Percentiles rank a stretch among this genome's conserved stretches.
phyloP scores from a whole-genome alignment of 2,888 invertebrate species.

The Andrena hattorfiana region DNA sequence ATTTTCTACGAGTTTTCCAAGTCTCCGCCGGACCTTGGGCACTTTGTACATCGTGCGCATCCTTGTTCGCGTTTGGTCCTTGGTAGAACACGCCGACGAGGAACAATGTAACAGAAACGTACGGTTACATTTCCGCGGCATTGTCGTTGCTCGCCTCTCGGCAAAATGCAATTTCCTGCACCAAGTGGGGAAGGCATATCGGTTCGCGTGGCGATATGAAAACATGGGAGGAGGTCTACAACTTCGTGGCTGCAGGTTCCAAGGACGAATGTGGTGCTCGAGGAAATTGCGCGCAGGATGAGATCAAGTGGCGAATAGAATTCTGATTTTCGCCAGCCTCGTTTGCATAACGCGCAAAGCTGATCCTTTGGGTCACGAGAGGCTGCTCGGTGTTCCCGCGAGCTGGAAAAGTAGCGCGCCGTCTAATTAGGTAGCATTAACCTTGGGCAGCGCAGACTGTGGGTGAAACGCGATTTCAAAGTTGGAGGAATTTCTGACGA shows the following conservation, averaged over 20 bases:
- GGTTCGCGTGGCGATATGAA: not conserved
- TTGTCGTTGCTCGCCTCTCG: not conserved
- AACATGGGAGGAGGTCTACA: not conserved
- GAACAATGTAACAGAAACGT: not conserved
- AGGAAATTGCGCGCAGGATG: conserved; percentile 8
- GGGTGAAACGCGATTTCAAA: no score
- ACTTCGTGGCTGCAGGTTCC: not conserved
- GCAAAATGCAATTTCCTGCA: not conserved
- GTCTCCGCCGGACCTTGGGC: not conserved
- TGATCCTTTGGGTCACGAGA: not conserved
- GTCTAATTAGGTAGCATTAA: not conserved
- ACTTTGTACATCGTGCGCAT: not conserved
- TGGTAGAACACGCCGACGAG: not conserved
- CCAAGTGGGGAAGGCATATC: not conserved
- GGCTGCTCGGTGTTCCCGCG: not conserved
- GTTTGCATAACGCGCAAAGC: conserved; percentile 15
- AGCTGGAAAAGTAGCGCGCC: not conserved
- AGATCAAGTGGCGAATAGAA: conserved; percentile 1
- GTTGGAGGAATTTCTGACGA: no score
- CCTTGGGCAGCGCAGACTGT: not conserved
- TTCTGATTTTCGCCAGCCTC: not conserved
- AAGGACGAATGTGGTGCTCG: not conserved
- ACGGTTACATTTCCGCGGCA: not conserved
- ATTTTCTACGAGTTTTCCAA: not conserved
- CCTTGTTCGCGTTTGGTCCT: not conserved